Evolutionary conservation across 2,888 invertebrate species (phyloP).

Genomic region (Ctenicera cuprea): DNA sequence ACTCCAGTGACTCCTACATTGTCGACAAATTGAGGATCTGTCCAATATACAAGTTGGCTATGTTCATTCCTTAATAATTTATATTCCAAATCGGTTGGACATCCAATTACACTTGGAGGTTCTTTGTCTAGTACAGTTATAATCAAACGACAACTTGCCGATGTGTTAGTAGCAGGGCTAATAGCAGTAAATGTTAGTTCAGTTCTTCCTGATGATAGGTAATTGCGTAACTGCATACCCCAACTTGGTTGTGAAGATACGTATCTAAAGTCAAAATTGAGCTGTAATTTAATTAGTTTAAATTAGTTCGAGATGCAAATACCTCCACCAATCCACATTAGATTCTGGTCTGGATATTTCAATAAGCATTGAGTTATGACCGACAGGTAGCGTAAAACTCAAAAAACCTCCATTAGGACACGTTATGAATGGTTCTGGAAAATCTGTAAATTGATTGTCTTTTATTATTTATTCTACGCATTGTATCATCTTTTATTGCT

Average conservation of each 20-base stretch:
- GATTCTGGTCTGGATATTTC: slow-evolving; percentile 77
- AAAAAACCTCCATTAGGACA: slow-evolving; percentile 77
- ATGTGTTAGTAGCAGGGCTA: slow-evolving; percentile 75
- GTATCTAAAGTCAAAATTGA: slow-evolving; percentile 70
- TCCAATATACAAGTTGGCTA: slow-evolving; percentile 77
- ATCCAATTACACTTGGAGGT: slow-evolving; percentile 75
- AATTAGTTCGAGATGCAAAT: slow-evolving; percentile 42
- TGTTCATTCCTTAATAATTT: slow-evolving; percentile 74
- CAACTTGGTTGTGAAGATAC: slow-evolving; percentile 78
- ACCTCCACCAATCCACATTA: slow-evolving; percentile 80
- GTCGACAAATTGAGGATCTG: slow-evolving; percentile 79
- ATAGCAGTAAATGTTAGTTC: slow-evolving; percentile 77
- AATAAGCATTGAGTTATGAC: slow-evolving; percentile 72
- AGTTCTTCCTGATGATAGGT: slow-evolving; percentile 77
- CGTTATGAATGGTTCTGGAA: slow-evolving; percentile 76
- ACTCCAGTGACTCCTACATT: slow-evolving; percentile 75
- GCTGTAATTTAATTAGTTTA: background rate
- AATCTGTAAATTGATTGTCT: slow-evolving; percentile 59
- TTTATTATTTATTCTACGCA: no score
- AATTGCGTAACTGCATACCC: slow-evolving; percentile 77
- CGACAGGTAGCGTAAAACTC: slow-evolving; percentile 74
- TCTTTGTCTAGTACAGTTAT: slow-evolving; percentile 78
- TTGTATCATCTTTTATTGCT: no score
- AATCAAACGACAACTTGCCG: slow-evolving; percentile 76
- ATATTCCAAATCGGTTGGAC: slow-evolving; percentile 79